Evolutionary conservation across 2,888 invertebrate genomes (phyloP).

Genomic region (Cheilosia urbana): DNA sequence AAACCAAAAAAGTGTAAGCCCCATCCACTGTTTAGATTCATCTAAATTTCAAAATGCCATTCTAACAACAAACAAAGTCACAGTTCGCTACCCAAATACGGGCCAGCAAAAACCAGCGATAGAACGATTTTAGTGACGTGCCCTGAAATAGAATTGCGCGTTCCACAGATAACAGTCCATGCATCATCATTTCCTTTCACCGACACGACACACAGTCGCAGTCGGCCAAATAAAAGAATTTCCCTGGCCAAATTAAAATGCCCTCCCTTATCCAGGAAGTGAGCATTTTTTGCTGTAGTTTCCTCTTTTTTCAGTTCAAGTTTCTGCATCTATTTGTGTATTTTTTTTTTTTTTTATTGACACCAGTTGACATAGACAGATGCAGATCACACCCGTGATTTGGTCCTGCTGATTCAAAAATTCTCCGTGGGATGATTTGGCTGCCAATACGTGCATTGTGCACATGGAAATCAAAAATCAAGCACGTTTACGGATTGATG

Average conservation of each 20-base stretch:
- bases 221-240: conserved; percentile 38
- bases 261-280: conserved; percentile 12
- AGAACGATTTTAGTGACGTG: conserved; percentile 42
- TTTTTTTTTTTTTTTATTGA: conserved; percentile 47
- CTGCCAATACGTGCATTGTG: conserved; percentile 35
- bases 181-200: conserved; percentile 55
- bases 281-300: conserved; percentile 1
- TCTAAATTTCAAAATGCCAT: conserved; percentile 48
- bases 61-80: conserved; percentile 36
- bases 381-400: neutral
- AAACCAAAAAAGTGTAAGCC: neutral
- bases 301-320: neutral
- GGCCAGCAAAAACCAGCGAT: conserved; percentile 15
- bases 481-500: conserved; percentile 31
- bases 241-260: conserved; percentile 47
- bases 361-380: neutral
- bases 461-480: conserved; percentile 33
- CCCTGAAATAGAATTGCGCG: conserved; percentile 41
- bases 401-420: conserved; percentile 18
- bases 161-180: conserved; percentile 51
- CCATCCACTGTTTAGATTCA: conserved; percentile 23
- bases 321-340: neutral
- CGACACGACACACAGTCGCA: conserved; percentile 24
- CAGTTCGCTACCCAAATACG: neutral
- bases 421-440: conserved; percentile 21